phyloP scores from a whole-genome alignment of 1,140 invertebrate genomes.

The Matsumurasca onukii region DNA sequence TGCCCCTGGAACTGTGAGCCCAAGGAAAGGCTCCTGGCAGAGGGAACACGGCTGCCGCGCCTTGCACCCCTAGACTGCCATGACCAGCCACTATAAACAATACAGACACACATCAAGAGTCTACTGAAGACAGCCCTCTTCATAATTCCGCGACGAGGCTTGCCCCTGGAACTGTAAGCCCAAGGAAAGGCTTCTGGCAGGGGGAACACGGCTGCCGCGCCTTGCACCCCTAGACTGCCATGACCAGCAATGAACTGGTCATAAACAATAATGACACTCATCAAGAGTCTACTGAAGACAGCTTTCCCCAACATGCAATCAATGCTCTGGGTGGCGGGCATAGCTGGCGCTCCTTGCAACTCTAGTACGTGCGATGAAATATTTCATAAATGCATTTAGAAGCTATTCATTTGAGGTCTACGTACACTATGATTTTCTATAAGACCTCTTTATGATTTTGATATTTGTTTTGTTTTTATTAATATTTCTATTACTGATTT shows the following conservation, averaged over 20 bases:
- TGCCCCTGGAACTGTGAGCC: slow-evolving; percentile 74
- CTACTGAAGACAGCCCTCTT: slow-evolving; percentile 90
- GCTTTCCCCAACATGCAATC: slow-evolving; percentile 91
- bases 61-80: slow-evolving; percentile 49
- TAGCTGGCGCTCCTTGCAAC: slow-evolving; percentile 52
- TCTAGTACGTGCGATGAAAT: no score
- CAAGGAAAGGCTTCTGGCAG: slow-evolving; percentile 73
- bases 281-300: slow-evolving; percentile 81
- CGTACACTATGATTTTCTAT: no score
- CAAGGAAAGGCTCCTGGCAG: slow-evolving; percentile 73
- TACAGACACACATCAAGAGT: slow-evolving; percentile 48
- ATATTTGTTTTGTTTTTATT: no score
- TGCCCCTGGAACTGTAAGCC: slow-evolving; percentile 74
- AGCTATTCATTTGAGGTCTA: neutral
- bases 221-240: slow-evolving; percentile 49
- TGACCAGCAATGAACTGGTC: slow-evolving; percentile 38
- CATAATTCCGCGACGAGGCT: slow-evolving; percentile 92
- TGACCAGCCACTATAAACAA: slow-evolving; percentile 37
- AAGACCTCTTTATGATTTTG: no score
- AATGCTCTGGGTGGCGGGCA: slow-evolving; percentile 67
- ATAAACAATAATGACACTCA: slow-evolving; percentile 9
- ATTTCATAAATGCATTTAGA: no score
- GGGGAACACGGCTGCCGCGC: slow-evolving; percentile 61
- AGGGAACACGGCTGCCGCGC: slow-evolving; percentile 61
- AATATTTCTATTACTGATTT: no score